These are phyloP conservation scores for Otolemur crassicaudatus DNA, from an alignment of 2,797 vertebrate genomes.

Conservation along the genomic window DNA sequence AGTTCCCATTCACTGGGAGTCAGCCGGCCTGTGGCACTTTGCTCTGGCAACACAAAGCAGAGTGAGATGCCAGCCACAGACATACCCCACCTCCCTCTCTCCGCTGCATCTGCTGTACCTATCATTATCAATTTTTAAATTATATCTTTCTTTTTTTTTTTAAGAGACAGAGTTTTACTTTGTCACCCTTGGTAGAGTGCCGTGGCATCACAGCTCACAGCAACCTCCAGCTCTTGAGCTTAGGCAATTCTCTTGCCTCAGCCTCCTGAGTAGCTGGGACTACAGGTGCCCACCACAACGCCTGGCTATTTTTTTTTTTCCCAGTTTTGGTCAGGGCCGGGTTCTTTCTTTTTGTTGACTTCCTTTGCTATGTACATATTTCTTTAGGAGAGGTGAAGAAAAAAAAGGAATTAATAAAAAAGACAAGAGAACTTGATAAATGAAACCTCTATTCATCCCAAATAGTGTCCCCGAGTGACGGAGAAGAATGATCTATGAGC, in stretches of 20 bases:
- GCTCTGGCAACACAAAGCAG: not conserved
- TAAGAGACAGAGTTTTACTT: no score
- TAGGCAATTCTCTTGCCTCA: no score
- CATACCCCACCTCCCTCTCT: rapidly evolving
- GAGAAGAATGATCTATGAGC: not conserved
- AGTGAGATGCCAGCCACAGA: not conserved
- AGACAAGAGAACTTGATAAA: not conserved
- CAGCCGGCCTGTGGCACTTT: not conserved
- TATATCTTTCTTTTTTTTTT: no score
- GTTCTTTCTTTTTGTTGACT: not conserved
- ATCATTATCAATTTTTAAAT: not conserved
- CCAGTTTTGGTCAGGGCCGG: no score
- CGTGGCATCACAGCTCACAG: no score
- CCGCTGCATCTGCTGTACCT: no score
- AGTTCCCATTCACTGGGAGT: not conserved
- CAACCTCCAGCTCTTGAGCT: no score
- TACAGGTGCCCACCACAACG: no score
- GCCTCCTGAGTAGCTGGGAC: no score
- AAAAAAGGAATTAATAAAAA: not conserved
- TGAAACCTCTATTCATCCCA: not conserved
- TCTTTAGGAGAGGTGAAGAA: not conserved
- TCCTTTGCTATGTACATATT: not conserved
- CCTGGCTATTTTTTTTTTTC: no score
- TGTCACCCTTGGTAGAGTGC: no score
- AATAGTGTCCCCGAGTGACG: not conserved